Evolutionary conservation across 1,140 invertebrate species (phyloP).

Genomic region (Conopomorpha cramerella): DNA sequence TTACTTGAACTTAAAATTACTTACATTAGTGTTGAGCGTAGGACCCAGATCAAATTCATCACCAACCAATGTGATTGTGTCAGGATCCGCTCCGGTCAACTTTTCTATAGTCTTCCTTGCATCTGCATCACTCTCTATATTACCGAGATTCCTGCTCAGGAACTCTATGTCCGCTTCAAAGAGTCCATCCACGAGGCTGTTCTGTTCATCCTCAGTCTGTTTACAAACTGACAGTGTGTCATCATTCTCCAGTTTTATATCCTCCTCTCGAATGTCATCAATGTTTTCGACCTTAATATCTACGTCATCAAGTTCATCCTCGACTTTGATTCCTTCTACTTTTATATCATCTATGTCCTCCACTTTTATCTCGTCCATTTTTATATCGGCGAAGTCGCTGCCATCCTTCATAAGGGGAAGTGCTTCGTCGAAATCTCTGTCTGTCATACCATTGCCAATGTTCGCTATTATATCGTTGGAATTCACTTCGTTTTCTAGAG

Average conservation of each 20-base stretch:
- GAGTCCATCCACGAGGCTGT: slow-evolving; percentile 44
- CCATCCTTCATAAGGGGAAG: slow-evolving; percentile 50
- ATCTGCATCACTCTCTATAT: slow-evolving; percentile 56
- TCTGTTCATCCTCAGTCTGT: slow-evolving; percentile 34
- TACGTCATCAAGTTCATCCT: slow-evolving; percentile 21
- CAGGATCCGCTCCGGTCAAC: slow-evolving; percentile 44
- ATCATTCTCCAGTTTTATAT: slow-evolving; percentile 44
- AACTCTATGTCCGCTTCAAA: slow-evolving; percentile 57
- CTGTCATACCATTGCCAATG: slow-evolving; percentile 33
- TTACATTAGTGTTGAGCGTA: slow-evolving; percentile 44
- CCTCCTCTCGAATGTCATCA: slow-evolving; percentile 1
- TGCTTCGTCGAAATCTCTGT: slow-evolving; percentile 37
- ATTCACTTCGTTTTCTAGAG: slow-evolving; percentile 27
- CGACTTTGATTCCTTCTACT: slow-evolving; percentile 36
- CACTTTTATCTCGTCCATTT: slow-evolving; percentile 32
- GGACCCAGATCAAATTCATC: slow-evolving; percentile 50
- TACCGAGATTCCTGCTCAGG: slow-evolving; percentile 50
- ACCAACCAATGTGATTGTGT: slow-evolving; percentile 43
- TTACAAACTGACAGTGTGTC: slow-evolving; percentile 42
- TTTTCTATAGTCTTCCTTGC: slow-evolving; percentile 57
- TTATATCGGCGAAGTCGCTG: slow-evolving; percentile 32
- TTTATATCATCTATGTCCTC: slow-evolving; percentile 36
- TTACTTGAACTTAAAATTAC: slow-evolving; percentile 9
- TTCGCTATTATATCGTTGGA: slow-evolving; percentile 36
- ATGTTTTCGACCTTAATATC: slow-evolving; percentile 2